Evolutionary conservation across 2,888 invertebrate genomes (phyloP).

Genomic region (Molorchus minor): DNA sequence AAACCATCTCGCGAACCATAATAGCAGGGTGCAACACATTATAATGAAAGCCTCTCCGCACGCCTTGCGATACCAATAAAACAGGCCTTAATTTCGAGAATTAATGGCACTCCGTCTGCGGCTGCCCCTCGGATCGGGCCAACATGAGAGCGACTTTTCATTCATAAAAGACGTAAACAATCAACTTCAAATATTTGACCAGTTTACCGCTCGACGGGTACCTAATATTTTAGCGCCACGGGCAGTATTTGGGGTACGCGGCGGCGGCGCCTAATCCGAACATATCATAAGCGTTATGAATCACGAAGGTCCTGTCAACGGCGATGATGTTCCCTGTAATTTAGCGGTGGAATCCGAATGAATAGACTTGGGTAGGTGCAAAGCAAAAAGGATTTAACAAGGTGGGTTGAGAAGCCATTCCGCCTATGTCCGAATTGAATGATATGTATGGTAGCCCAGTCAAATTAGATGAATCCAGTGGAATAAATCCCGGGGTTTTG

Average conservation of each 20-base stretch:
- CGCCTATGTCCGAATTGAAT: background rate
- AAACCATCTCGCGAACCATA: background rate
- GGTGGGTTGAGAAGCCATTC: background rate
- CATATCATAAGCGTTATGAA: slow-evolving; percentile 51
- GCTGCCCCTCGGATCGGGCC: background rate
- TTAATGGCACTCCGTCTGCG: background rate
- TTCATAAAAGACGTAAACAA: slow-evolving; percentile 27
- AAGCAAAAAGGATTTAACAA: slow-evolving; percentile 8
- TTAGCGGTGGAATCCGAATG: slow-evolving; percentile 47
- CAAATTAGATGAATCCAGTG: no score
- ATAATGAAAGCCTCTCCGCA: background rate
- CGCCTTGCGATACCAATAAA: background rate
- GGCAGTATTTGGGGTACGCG: slow-evolving; percentile 25
- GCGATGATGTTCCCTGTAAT: slow-evolving; percentile 55
- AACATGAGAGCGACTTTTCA: slow-evolving; percentile 1
- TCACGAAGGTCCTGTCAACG: slow-evolving; percentile 57
- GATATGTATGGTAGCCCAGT: no score
- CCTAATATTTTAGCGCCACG: slow-evolving; percentile 27
- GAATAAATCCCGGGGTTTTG: no score
- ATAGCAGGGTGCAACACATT: background rate
- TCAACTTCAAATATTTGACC: slow-evolving; percentile 9
- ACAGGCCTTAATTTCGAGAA: background rate
- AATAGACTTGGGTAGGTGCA: slow-evolving; percentile 14
- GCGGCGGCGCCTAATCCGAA: slow-evolving; percentile 44
- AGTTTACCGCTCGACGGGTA: slow-evolving; percentile 16